These are phyloP conservation scores for Spheniscus humboldti DNA, from an alignment of 2,797 vertebrate genomes.

Conservation along the genomic window DNA sequence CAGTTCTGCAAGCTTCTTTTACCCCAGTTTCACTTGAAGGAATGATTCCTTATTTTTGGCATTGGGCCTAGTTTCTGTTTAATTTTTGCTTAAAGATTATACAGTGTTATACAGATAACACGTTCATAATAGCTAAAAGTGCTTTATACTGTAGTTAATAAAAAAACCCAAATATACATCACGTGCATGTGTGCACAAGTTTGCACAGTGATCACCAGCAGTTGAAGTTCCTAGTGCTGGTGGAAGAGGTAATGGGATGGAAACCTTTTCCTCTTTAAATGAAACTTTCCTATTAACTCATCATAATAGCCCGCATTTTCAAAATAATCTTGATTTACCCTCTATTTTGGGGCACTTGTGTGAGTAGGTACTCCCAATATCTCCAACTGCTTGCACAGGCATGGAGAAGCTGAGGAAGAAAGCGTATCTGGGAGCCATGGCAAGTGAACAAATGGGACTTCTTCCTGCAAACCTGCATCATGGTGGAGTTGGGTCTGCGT, in stretches of 20 bases:
- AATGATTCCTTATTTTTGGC: background rate
- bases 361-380: background rate
- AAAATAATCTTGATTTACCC: background rate
- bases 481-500: background rate
- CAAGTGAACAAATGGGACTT: background rate
- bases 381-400: background rate
- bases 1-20: background rate
- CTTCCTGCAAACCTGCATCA: background rate
- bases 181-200: background rate
- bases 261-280: background rate
- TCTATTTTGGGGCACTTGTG: background rate
- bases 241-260: background rate
- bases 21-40: background rate
- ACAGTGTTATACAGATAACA: background rate
- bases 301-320: background rate
- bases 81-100: constrained; percentile 20
- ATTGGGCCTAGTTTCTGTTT: background rate
- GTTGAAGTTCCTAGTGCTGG: background rate
- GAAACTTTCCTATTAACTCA: background rate
- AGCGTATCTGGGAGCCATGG: background rate
- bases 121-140: background rate
- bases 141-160: background rate
- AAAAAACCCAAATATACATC: background rate
- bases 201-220: background rate
- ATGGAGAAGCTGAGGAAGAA: background rate